Evolutionary conservation across 2,888 invertebrate species (phyloP), one percentile per base, ranked within the genome.

Genomic region (Plebejus anna): DNA sequence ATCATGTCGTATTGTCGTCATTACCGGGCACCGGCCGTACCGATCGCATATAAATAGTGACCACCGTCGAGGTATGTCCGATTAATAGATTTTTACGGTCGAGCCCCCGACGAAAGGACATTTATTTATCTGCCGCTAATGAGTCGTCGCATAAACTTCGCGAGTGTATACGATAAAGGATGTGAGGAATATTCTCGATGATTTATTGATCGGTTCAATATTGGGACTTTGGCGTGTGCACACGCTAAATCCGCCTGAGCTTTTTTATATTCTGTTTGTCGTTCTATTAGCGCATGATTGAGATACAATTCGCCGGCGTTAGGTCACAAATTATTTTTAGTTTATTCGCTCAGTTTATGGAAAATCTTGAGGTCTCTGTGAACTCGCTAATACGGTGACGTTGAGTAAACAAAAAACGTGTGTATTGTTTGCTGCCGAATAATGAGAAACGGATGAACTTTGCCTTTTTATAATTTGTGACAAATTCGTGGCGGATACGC

Each of bases 1-100:
- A 90, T 89, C 91, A 90, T 91, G 92, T 92, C 90, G 88, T 89
- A 91, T 90, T 91, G 92, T 92, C 90, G 88, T 91, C 91, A 92
- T 92, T 93, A 92, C 91, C 85, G 87, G 84, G 89, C 86, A 92
- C 91, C 85, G 87, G 84, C 89, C 86, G 84, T 47, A 47, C 47
- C 47, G 87, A 85, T 55, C 55, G 87, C 88, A 89, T 86, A 91
- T 93, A 92, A 91, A 93, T 93, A 89, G 87, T 90, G 90, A 89
- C 89, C 92, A 88, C 87, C 91, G 89, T 86, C 86, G 89, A 89
- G 88, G 90, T 88, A 83, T 86, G 87, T 89, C 85, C 83, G 85
- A 87, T 89, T 90, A 89, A 90, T 89, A 88, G 87, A 86, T 87
- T 88, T 90, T 90, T 89, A 90, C 87, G 88, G 84, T 82, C 84